A percentile compares a stretch with the other conserved stretches of the same genome.
Evolutionary conservation across 2,888 invertebrate genomes (phyloP).

Genomic region (Ectobius pallidus): DNA sequence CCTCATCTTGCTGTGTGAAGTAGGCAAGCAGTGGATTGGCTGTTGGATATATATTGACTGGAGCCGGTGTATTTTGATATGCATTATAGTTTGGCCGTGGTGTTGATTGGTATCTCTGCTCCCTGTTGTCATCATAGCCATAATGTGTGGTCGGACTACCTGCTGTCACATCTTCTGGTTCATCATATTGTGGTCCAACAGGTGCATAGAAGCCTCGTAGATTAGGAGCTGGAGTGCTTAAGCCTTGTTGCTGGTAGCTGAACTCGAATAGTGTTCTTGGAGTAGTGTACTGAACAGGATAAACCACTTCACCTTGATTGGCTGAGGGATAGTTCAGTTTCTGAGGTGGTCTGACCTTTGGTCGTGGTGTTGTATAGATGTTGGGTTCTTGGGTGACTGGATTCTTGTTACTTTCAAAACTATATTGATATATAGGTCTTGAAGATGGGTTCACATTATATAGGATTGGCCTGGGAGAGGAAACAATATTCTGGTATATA

Average conservation of each 20-base stretch:
- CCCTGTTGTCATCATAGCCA: not conserved
- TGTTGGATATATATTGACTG: slow-evolving; percentile 22
- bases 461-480: not conserved
- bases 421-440: slow-evolving; percentile 15
- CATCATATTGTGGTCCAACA: not conserved
- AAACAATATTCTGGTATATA: not conserved
- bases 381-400: not conserved
- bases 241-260: slow-evolving; percentile 67
- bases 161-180: slow-evolving; percentile 6
- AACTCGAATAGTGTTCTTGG: slow-evolving; percentile 66
- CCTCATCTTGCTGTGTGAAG: slow-evolving; percentile 71
- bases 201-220: not conserved
- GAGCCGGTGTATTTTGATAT: not conserved
- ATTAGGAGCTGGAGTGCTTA: not conserved
- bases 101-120: not conserved
- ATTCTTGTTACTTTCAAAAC: slow-evolving; percentile 1
- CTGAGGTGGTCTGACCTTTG: not conserved
- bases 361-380: not conserved
- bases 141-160: slow-evolving; percentile 15
- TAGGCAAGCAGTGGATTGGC: slow-evolving; percentile 63
- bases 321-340: not conserved
- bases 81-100: not conserved
- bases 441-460: slow-evolving; percentile 5
- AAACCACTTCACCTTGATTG: not conserved
- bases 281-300: slow-evolving; percentile 12